A percentile compares a stretch with the other conserved stretches of the same genome.
Conservation (phyloP, 64 coral and sea anemone species). For the Trachythela sp. region DNA sequence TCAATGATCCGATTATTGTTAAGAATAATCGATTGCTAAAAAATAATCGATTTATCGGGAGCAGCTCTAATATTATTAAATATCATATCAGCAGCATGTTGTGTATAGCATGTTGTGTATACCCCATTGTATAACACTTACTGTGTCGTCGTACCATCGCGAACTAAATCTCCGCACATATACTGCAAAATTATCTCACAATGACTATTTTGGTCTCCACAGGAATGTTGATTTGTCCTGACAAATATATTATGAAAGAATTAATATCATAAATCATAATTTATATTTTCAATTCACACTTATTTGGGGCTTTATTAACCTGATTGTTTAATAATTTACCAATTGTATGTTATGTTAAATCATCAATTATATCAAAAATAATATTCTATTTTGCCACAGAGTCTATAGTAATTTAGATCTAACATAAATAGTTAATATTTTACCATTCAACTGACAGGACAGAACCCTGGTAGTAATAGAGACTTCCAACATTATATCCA, state of each 20-base stretch:
- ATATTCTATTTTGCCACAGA: neutral
- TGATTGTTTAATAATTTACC: too few species aligned
- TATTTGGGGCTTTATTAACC: too few species aligned
- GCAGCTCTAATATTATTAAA: too few species aligned
- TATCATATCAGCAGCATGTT: neutral
- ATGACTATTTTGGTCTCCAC: slow-evolving; percentile 62
- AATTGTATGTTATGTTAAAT: too few species aligned
- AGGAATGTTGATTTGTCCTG: slow-evolving; percentile 89
- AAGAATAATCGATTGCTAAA: too few species aligned
- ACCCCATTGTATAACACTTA: slow-evolving; percentile 13
- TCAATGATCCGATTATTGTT: too few species aligned
- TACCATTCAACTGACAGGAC: slow-evolving; percentile 67
- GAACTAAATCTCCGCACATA: slow-evolving; percentile 67
- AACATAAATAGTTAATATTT: too few species aligned
- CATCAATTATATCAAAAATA: too few species aligned
- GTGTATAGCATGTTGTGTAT: neutral
- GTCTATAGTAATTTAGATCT: too few species aligned
- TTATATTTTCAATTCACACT: too few species aligned
- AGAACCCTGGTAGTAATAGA: slow-evolving; percentile 78
- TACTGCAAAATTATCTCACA: slow-evolving; percentile 85
- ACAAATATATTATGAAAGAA: neutral
- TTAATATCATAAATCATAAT: neutral
- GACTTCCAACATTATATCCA: slow-evolving; percentile 75
- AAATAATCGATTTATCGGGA: too few species aligned
- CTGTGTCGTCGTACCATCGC: slow-evolving; percentile 73